These are phyloP conservation scores for Clarias gariepinus DNA, from an alignment of 2,113 vertebrate species.

Conservation along the genomic window DNA sequence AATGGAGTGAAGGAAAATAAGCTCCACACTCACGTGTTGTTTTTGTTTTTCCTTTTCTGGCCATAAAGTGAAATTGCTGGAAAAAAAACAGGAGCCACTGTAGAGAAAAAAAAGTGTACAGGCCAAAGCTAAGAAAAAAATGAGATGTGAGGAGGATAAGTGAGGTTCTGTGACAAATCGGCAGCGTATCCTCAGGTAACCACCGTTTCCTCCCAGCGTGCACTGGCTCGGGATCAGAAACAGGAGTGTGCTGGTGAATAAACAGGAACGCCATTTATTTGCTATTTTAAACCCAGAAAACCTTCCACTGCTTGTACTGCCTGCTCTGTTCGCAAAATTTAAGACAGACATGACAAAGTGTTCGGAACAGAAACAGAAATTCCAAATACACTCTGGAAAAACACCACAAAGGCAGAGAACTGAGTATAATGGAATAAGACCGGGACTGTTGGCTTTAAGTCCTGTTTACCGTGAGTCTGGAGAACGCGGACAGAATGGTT, in stretches of 20 bases:
- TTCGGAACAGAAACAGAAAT: neutral
- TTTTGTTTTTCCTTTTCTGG: conserved; percentile 27
- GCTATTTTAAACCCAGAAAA: conserved; percentile 36
- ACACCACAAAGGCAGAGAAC: neutral
- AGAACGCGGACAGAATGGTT: neutral
- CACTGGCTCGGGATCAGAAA: conserved; percentile 9
- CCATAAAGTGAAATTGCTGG: conserved; percentile 39
- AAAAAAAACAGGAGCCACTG: conserved; percentile 35
- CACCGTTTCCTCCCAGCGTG: conserved; percentile 22
- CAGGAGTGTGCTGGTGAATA: conserved; percentile 19
- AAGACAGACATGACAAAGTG: conserved; percentile 2
- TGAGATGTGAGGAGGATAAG: conserved; percentile 27
- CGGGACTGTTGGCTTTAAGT: neutral
- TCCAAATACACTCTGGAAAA: neutral
- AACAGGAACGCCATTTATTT: conserved; percentile 31
- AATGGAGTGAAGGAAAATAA: conserved; percentile 1
- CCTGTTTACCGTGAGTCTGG: neutral
- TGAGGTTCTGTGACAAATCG: conserved; percentile 30
- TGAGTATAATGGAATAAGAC: neutral
- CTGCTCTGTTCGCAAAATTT: neutral
- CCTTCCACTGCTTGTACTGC: conserved; percentile 21
- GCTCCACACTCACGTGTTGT: conserved; percentile 14
- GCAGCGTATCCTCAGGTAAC: conserved; percentile 19
- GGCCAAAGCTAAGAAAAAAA: conserved; percentile 7
- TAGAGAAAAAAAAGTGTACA: conserved; percentile 23